phyloP scores from a whole-genome alignment of 2,113 vertebrate species.

The Pseudorectes ferrugineus region DNA sequence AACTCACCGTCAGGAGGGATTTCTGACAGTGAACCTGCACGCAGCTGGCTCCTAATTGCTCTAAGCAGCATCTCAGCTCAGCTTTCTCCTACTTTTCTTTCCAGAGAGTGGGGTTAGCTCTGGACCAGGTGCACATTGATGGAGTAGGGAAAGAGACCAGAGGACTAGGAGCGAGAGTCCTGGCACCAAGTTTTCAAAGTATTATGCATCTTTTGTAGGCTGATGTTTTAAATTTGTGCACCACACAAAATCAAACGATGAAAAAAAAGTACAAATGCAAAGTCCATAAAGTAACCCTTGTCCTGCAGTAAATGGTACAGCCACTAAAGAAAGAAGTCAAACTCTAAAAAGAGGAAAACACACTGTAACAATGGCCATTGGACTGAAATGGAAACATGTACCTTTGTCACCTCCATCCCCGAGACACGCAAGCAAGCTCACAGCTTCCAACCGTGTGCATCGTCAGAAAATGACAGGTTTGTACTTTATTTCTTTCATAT shows the following conservation, averaged over 20 bases:
- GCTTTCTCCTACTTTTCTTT: neutral
- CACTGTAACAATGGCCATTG: too few relatives aligned
- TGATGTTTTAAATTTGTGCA: neutral
- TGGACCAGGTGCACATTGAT: too few relatives aligned
- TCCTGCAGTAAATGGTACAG: neutral
- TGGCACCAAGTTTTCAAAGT: neutral
- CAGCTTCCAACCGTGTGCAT: neutral
- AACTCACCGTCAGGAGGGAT: neutral
- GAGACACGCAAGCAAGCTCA: neutral
- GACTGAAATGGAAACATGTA: neutral
- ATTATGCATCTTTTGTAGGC: neutral
- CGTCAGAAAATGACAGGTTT: neutral
- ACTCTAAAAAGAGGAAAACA: neutral
- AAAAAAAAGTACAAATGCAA: neutral
- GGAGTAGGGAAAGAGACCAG: neutral
- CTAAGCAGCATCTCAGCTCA: neutral
- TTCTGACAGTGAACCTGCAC: neutral
- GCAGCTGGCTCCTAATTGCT: neutral
- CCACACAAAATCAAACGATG: neutral
- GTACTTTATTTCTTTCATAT: neutral
- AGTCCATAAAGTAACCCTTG: neutral
- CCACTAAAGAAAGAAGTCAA: neutral
- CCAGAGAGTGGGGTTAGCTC: neutral
- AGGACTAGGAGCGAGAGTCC: neutral
- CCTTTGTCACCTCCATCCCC: neutral